Conservation (phyloP, 1,140 invertebrate species). For the Ceratosolen solmsi region DNA sequence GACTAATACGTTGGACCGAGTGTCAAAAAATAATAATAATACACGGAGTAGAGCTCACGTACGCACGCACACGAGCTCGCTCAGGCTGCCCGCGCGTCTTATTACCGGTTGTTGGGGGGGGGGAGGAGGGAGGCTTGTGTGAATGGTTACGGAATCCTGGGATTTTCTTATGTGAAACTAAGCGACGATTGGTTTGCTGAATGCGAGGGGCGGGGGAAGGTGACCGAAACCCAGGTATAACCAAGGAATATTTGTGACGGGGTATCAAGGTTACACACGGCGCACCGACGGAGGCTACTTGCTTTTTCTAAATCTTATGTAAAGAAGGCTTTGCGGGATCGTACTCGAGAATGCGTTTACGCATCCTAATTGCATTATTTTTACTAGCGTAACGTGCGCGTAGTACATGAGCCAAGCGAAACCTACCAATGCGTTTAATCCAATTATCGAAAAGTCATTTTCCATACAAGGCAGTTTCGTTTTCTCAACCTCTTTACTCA, state of each 20-base stretch:
- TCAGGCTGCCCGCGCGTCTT: no score
- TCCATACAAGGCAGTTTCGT: no score
- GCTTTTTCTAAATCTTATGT: not conserved
- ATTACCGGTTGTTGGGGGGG: no score
- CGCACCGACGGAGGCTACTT: no score
- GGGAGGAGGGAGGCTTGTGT: no score
- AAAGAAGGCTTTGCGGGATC: not conserved
- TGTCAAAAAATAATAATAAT: no score
- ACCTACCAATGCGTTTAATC: no score
- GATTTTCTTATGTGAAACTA: not conserved
- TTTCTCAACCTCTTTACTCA: no score
- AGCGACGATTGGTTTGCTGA: not conserved
- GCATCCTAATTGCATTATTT: no score
- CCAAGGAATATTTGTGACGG: not conserved
- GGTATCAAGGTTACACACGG: conserved; percentile 38
- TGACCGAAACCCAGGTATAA: not conserved
- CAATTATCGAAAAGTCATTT: not conserved
- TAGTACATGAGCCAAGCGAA: no score
- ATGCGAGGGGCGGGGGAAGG: not conserved
- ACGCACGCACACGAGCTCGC: no score
- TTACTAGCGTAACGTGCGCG: no score
- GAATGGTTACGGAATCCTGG: not conserved
- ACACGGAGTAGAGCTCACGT: not conserved
- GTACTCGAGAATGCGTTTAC: not conserved
- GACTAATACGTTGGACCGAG: not conserved